Evolutionary conservation across 2,888 invertebrate species (phyloP), one percentile per base, ranked within the genome.

Genomic region (Apoda limacodes): DNA sequence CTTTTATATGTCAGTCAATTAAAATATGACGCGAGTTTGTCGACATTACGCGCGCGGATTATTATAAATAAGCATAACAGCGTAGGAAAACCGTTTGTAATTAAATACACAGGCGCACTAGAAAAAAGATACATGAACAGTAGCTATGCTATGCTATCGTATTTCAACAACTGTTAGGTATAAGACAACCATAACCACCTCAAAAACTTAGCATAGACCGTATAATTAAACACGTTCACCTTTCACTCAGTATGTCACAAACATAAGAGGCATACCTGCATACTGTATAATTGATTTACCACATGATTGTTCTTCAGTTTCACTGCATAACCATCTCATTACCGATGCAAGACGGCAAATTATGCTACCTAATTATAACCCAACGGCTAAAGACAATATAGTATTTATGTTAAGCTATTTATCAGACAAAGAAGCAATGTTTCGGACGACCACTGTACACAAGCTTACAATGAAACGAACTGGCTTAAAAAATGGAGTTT

Each of bases 371-470:
- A 71, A 78, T 78, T 75, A 76, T 47, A 69, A 59, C 50, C 63
- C 66, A 76, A 78, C 70, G 60, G 55, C 47, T 48, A 60, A 60
- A 74, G 64, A 80, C 80, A 80, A 80, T 71, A 60, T 48, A 50
- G 65, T 80, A 80, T 80, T 80, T 80, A 80, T 80, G 80, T 72
- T 72, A 70, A 60, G 52, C 66, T 43, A 78, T 80, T 76, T 74
- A 64, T 78, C 71, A 71, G 55, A 80, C 78, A 80, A 80, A 65
- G 70, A 52, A 35, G 42, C 63, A 60, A 70, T 72, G 76, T 72
- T 69, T 68, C 70, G 71, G 68, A 48, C 61, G 55, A 51, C 55
- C 45, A 39, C 39, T 43, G 45, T 50, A 60, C 55, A 63, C 56
- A 54, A 49, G 45, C 49, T 47, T 28, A 65, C 67, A 69, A 70